Base-by-base conservation (phyloP, 2,888 invertebrate species). In the Synergus umbraculus region DNA sequence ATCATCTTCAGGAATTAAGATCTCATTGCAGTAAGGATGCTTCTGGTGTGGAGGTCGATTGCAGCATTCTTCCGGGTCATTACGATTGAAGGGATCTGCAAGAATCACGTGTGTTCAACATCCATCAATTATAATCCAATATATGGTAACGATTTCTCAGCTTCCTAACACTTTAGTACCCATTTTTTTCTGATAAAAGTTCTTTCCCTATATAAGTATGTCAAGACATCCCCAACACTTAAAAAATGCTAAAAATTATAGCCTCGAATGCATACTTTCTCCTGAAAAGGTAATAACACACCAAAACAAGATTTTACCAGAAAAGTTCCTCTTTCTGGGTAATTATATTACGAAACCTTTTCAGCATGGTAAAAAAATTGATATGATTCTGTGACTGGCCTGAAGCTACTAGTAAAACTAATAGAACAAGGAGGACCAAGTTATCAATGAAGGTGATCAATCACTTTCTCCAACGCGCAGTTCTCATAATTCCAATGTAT, bases 1-100 rank as follows among this genome's bases (percentile, higher is more conserved):
- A 91, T 98, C 98, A 90, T 98, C 97, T 85, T 96, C 96, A 0
- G 98, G 97, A 76, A 98, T 95, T 79, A 94, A 93, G 87, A 98
- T 97, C 93, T 98, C 97, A 92, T 97, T 96, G 91, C 98, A 98
- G 91, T 97, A 97, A 0, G 97, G 97, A 93, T 98, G 97, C 91
- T 96, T 97, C 77, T 96, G 93, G 87, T 97, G 97, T 15, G 95
- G 94, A 0, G 97, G 96, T 37, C 97, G 94, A 89, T 96, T 94
- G 92, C 97, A 98, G 91, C 97, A 98, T 91, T 97, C 97, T 91
- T 97, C 97, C 2, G 97, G 97, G 92, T 97, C 97, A 92, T 97
- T 97, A 85, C 97, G 95, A 92, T 96, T 97, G 86, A 95, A 92
- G 4, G 97, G 95, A 93, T 97, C 97, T 97, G 90, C 13, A 41